phyloP scores from a whole-genome alignment of 92 coral and sea anemone genomes.

The Bergia puertoricense region DNA sequence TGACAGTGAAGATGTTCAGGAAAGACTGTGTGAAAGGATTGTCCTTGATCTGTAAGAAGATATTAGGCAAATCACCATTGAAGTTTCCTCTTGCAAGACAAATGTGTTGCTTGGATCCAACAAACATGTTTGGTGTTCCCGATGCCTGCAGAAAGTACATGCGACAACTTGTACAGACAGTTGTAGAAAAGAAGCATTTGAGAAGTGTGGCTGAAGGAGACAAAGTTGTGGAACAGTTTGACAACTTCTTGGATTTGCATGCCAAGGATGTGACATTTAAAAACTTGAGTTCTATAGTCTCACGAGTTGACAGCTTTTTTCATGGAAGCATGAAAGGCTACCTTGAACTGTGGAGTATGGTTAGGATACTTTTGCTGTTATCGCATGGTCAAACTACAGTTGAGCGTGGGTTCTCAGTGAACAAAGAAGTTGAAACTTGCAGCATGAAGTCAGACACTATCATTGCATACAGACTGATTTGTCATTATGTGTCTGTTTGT shows the following conservation, averaged over 20 bases:
- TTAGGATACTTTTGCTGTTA: conserved; percentile 12
- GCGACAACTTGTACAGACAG: conserved; percentile 23
- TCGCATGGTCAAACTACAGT: conserved; percentile 23
- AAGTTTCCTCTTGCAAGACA: too few relatives aligned
- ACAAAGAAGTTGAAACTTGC: conserved; percentile 23
- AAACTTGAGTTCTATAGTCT: conserved; percentile 14
- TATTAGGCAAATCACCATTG: too few relatives aligned
- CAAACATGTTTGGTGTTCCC: too few relatives aligned
- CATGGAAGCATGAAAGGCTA: too few relatives aligned
- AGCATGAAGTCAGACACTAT: conserved; percentile 16
- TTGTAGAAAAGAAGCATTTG: conserved; percentile 19
- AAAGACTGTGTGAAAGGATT: conserved; percentile 4
- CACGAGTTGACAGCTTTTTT: too few relatives aligned
- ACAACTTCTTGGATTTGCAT: conserved; percentile 18
- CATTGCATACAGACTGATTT: conserved; percentile 12
- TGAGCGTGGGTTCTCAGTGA: too few relatives aligned
- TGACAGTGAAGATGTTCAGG: conserved; percentile 22
- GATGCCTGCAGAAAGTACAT: too few relatives aligned
- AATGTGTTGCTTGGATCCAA: too few relatives aligned
- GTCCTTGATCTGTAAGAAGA: too few relatives aligned
- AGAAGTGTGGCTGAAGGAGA: conserved; percentile 30
- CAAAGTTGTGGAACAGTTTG: conserved; percentile 17
- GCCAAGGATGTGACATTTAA: conserved; percentile 14
- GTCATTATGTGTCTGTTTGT: too few relatives aligned
- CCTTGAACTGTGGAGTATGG: too few relatives aligned